Percentiles rank a stretch among this genome's conserved stretches.
Conservation (phyloP, 2,888 invertebrate species). For the Pilophorus perplexus region DNA sequence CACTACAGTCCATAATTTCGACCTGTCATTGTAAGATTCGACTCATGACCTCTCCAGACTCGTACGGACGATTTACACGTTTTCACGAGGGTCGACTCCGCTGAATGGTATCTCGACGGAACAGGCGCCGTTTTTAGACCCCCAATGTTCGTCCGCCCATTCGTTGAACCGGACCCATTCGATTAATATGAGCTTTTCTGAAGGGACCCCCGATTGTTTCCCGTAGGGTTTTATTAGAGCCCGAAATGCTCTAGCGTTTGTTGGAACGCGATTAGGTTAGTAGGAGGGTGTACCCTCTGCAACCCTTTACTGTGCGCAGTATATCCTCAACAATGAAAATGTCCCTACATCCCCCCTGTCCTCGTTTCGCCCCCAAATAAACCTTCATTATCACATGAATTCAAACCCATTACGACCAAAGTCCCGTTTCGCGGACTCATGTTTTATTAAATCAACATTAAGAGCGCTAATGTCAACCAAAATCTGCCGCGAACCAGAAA, state of each 20-base stretch:
- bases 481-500: not conserved
- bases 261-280: conserved; percentile 4
- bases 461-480: conserved; percentile 6
- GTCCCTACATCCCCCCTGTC: not conserved
- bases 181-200: conserved; percentile 31
- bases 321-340: conserved; percentile 38
- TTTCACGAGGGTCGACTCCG: conserved; percentile 18
- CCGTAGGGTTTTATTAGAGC: conserved; percentile 2
- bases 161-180: conserved; percentile 19
- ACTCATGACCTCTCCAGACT: too few relatives aligned
- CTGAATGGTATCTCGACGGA: conserved; percentile 33
- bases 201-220: conserved; percentile 31
- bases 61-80: conserved; percentile 32
- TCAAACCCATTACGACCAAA: conserved; percentile 10
- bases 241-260: not conserved
- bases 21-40: too few relatives aligned
- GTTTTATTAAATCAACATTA: conserved; percentile 31
- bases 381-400: conserved; percentile 38
- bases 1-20: too few relatives aligned
- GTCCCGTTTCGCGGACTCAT: conserved; percentile 12
- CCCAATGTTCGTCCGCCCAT: not conserved
- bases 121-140: conserved; percentile 38
- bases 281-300: not conserved
- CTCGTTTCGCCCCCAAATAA: conserved; percentile 15
- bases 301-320: too few relatives aligned